Evolutionary conservation across 2,888 invertebrate species (phyloP), one percentile per base, ranked within the genome.

Genomic region (Lacanobia oleracea): DNA sequence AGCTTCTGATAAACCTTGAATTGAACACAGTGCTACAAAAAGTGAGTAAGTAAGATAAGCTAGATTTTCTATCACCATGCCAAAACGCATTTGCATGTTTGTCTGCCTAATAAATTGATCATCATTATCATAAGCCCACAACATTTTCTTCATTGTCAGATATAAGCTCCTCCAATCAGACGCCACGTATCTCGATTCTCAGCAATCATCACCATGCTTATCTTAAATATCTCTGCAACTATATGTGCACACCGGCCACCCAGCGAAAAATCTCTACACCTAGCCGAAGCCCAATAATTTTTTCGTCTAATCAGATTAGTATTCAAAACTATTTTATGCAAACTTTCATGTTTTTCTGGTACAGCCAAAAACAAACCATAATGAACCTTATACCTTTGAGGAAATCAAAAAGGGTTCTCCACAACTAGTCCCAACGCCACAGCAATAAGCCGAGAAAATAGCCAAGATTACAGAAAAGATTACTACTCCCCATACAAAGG

Each of bases 401-500:
- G 7, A 37, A 65, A 77, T 71, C 21, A 50, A n/a, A 65, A 56
- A 37, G 12, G 21, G 18, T 60, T 61, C 23, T 4, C n/a, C 37
- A 64, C 21, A 63, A 62, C 59, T 67, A 63, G 16, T 75, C 27
- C 59, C 43, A 50, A 27, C 18, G 53, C 12, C 9, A 33, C 51
- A 59, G 54, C 70, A 81, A 78, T 81, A 78, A 78, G 62, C 77
- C 54, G 57, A 62, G 82, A 54, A 71, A 81, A 78, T 70, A 70
- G 71, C 50, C 61, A 66, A 66, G 78, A 77, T 78, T 81, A 78
- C 65, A 66, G 70, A 50, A 61, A 64, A 72, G 74, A 72, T 66
- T 81, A 77, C 62, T 66, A 59, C 53, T 54, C 43, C 33, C 70
- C 45, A 27, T 45, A 76, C 62, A 79, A 72, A 64, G 10, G 65